Evolutionary conservation across 1,140 invertebrate genomes (phyloP), one percentile per base, ranked within the genome.

Genomic region (Procambarus virginalis): DNA sequence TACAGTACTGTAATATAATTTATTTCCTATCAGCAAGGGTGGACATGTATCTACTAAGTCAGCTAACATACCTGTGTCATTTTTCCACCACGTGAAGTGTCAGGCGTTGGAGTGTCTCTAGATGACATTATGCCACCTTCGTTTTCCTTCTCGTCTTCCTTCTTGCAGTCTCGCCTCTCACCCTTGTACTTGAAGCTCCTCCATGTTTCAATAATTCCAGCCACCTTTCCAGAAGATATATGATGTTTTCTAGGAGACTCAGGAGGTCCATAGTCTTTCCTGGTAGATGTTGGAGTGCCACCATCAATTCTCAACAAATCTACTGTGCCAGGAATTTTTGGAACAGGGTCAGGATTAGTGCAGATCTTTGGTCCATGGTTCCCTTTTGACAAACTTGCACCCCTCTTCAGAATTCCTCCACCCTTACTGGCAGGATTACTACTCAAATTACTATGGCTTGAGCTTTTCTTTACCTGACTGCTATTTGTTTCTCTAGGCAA

Each of bases 71-170:
- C 80, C 76, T 55, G 81, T 20, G 78, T 89, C 4, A 76, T 79
- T 51, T 85, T 91, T 22, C 87, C 76, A 49, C 81, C 17, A 64
- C 79, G 79, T 58, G 86, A 51, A 9, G 85, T 84, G 45, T 88
- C 81, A 60, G 85, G 77, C 10, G 86, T 73, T 55, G 79, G 81
- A 17, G 73, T 75, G 14, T 89, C 81, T 73, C 87, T 83, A 6
- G 73, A 17, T 1, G 80, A 68, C 34, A 81, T 58, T 78, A 10
- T 78, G 9, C 9, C 17, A 14, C 5, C 49, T 48, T 89, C 87
- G 48, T 76, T 83, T 45, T 82, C 86, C 68, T 77, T 89, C 20
- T 84, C 81, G 22, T 89, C 87, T 14, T 86, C 76, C 20, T 22
- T 70, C 46, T 82, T 70, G 34, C 12, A 51, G 2, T 82, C 80